phyloP scores from a whole-genome alignment of 2,888 invertebrate genomes.

The Plagiodera versicolora region DNA sequence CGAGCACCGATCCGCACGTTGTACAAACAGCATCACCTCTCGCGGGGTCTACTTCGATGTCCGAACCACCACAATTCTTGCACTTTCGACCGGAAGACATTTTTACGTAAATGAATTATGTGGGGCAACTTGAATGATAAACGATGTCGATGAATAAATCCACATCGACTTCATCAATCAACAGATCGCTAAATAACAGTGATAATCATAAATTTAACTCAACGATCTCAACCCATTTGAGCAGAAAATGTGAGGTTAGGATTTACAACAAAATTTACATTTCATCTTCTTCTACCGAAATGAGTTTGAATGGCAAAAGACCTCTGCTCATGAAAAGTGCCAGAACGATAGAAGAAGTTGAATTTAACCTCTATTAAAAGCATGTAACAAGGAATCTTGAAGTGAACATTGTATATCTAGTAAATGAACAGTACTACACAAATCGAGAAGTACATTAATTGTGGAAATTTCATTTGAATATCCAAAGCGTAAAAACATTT shows the following conservation, averaged over 20 bases:
- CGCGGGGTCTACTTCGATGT: slow-evolving; percentile 92
- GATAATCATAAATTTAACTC: neutral
- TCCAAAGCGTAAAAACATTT: too few species aligned
- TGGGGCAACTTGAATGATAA: neutral
- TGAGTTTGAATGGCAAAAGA: too few species aligned
- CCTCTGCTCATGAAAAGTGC: too few species aligned
- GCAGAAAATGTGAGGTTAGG: neutral
- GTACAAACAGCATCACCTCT: slow-evolving; percentile 96
- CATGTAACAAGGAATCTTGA: too few species aligned
- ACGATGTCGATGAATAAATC: neutral
- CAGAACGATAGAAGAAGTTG: too few species aligned
- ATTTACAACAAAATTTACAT: neutral
- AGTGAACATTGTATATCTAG: too few species aligned
- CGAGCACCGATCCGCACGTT: slow-evolving; percentile 92
- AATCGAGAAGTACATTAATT: too few species aligned
- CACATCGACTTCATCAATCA: neutral
- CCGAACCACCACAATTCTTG: slow-evolving; percentile 84
- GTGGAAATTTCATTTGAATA: too few species aligned
- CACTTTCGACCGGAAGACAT: slow-evolving; percentile 74
- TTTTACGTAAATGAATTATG: slow-evolving; percentile 16
- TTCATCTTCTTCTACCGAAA: neutral
- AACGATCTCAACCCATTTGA: neutral
- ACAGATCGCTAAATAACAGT: neutral
- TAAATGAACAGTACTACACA: too few species aligned
- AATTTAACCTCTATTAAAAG: too few species aligned